These are phyloP conservation scores for Chrysopilus asiliformis DNA, from an alignment of 2,888 invertebrate species.

Conservation along the genomic window DNA sequence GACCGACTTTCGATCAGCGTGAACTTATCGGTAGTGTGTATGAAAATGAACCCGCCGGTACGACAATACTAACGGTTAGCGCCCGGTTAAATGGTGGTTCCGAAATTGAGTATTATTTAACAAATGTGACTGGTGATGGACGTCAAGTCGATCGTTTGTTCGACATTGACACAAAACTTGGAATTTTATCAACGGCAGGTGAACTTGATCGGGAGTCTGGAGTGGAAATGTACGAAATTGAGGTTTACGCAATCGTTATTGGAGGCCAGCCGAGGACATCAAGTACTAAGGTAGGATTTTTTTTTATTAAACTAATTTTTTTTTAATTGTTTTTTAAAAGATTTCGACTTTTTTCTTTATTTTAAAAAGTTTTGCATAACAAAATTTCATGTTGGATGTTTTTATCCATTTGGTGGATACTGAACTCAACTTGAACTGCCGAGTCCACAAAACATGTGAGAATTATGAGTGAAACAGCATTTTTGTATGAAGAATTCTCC, in stretches of 20 bases:
- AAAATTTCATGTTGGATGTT: too few relatives aligned
- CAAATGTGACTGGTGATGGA: constrained; percentile 63
- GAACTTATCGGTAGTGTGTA: constrained; percentile 63
- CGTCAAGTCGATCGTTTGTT: constrained; percentile 78
- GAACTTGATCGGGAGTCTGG: constrained; percentile 74
- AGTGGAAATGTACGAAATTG: constrained; percentile 67
- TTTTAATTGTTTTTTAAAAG: constrained; percentile 17
- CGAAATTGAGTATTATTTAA: constrained; percentile 80
- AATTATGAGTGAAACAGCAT: too few relatives aligned
- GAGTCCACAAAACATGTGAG: too few relatives aligned
- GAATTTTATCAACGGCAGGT: constrained; percentile 74
- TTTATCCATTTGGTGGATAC: too few relatives aligned
- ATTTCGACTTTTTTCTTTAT: too few relatives aligned
- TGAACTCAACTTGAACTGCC: too few relatives aligned
- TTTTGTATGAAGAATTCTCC: too few relatives aligned
- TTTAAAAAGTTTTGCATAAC: too few relatives aligned
- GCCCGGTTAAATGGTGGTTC: constrained; percentile 50
- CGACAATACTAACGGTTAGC: constrained; percentile 67
- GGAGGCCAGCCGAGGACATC: constrained; percentile 60
- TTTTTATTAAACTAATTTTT: constrained; percentile 5
- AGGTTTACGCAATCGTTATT: constrained; percentile 70
- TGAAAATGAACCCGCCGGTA: constrained; percentile 82
- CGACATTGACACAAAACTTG: constrained; percentile 78
- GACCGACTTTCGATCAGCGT: constrained; percentile 49
- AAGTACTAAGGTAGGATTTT: constrained; percentile 65